Conservation (phyloP, 2,797 vertebrate species). For the Morus bassanus region DNA sequence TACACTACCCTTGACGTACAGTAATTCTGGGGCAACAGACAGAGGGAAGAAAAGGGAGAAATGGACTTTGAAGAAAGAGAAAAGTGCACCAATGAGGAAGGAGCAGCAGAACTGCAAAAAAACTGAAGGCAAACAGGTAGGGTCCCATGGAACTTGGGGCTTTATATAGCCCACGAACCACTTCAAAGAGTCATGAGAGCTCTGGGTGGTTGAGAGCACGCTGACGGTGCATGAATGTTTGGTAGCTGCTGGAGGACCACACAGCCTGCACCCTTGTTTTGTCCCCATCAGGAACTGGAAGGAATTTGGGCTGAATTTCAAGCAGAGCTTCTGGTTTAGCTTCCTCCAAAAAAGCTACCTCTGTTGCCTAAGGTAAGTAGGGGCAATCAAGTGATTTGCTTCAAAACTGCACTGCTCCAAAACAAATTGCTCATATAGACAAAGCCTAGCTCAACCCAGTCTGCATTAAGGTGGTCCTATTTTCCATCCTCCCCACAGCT, state of each 20-base stretch:
- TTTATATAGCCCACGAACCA: neutral
- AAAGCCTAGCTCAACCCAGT: neutral
- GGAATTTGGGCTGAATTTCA: neutral
- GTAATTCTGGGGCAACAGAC: neutral
- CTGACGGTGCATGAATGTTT: neutral
- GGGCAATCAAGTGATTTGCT: neutral
- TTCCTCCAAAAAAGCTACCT: neutral
- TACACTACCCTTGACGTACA: neutral
- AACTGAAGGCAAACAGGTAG: neutral
- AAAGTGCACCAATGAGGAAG: neutral
- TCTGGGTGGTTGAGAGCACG: neutral
- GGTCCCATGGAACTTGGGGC: neutral
- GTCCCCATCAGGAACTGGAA: neutral
- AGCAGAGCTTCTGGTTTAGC: neutral
- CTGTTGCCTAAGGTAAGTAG: neutral
- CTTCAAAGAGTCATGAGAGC: neutral
- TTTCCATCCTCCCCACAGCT: neutral
- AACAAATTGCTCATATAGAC: neutral
- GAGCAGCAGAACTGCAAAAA: neutral
- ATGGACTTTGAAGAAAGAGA: neutral
- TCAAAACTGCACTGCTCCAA: neutral
- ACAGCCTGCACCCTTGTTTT: neutral
- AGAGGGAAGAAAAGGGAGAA: neutral
- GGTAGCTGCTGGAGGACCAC: neutral
- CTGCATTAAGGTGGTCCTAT: neutral